Percentiles rank a stretch among this genome's conserved stretches.
These are phyloP conservation scores for Cossypha niveicapilla DNA, from an alignment of 2,797 vertebrate genomes.

Conservation along the genomic window DNA sequence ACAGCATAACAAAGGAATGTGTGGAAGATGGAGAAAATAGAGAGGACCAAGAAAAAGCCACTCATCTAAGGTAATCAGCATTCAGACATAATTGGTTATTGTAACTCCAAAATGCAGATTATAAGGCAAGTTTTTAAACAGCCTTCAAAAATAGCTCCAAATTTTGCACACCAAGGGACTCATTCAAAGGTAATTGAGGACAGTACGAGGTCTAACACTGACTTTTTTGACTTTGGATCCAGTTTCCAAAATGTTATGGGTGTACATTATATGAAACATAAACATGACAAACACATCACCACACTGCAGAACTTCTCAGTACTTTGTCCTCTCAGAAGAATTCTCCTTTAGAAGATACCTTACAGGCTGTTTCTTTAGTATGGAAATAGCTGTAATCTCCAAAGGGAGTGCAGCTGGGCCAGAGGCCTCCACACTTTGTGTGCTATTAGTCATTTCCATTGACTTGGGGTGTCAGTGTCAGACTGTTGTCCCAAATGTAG, in stretches of 20 bases:
- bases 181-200: not conserved
- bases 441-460: not conserved
- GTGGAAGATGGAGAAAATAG: not conserved
- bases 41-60: not conserved
- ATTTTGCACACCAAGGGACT: not conserved
- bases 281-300: fast-evolving
- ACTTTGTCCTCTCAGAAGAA: not conserved
- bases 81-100: not conserved
- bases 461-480: not conserved
- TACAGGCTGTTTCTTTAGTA: not conserved
- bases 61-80: not conserved
- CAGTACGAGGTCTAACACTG: not conserved
- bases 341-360: not conserved
- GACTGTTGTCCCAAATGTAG: not conserved
- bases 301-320: not conserved
- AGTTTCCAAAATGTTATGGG: not conserved
- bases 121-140: not conserved
- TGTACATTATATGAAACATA: not conserved
- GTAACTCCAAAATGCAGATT: not conserved
- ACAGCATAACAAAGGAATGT: not conserved
- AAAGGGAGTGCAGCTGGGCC: not conserved
- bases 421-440: not conserved
- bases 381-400: not conserved
- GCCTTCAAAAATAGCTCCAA: not conserved
- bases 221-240: not conserved